Evolutionary conservation across 2,888 invertebrate genomes (phyloP).

Genomic region (Mantis religiosa): DNA sequence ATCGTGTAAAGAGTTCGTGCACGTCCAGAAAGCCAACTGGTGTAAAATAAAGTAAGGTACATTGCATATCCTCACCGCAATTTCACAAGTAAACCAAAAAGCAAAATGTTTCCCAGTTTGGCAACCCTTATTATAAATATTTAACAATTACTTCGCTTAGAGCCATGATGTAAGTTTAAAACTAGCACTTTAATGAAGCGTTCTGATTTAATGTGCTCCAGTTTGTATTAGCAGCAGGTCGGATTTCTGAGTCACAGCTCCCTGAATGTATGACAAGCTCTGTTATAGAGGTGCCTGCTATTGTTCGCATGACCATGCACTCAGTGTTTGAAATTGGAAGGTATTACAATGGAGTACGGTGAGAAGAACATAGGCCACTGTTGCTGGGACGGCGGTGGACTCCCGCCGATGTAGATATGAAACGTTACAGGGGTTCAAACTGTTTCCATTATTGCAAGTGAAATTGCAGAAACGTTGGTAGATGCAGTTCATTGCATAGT

Average conservation of each 20-base stretch:
- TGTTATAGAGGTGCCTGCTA: neutral
- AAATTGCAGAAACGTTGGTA: slow-evolving; percentile 11
- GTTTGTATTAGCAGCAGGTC: neutral
- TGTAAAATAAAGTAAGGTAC: no score
- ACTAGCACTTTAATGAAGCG: no score
- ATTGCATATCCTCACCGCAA: no score
- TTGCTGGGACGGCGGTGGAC: neutral
- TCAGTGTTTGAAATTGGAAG: neutral
- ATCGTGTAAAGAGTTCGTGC: no score
- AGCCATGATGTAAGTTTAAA: no score
- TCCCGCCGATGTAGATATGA: neutral
- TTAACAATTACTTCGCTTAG: no score
- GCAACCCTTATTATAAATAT: no score
- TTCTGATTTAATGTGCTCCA: no score
- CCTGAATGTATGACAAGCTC: neutral
- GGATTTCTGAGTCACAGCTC: neutral
- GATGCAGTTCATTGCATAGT: slow-evolving; percentile 2
- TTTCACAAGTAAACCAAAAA: no score
- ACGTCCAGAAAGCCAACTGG: no score
- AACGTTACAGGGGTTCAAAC: neutral
- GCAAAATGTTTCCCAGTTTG: no score
- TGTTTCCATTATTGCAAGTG: slow-evolving; percentile 1
- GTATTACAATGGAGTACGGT: neutral
- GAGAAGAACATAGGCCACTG: neutral
- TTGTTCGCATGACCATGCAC: neutral